Evolutionary conservation across 2,797 vertebrate genomes (phyloP).

Genomic region (Sitta carolinensis): DNA sequence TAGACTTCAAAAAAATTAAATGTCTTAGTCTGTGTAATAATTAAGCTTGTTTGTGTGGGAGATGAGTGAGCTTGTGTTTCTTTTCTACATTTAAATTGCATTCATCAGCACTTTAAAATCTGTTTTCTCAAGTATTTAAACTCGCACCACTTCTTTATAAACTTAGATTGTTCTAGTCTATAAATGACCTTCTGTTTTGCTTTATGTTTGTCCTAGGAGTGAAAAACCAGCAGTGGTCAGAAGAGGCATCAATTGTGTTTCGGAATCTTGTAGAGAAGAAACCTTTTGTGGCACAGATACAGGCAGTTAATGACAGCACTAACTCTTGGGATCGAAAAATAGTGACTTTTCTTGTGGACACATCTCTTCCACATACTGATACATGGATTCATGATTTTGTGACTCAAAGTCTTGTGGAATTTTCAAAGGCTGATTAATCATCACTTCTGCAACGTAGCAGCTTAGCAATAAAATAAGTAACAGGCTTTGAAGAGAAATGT

Average conservation of each 20-base stretch:
- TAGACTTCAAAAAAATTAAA: background rate
- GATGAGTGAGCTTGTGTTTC: background rate
- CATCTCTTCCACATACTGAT: slow-evolving; percentile 82
- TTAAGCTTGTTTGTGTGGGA: background rate
- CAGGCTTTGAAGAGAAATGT: slow-evolving; percentile 53
- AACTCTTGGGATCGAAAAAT: slow-evolving; percentile 82
- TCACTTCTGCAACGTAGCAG: slow-evolving; percentile 52
- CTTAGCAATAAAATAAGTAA: slow-evolving; percentile 70
- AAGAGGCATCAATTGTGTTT: slow-evolving; percentile 91
- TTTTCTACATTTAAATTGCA: background rate
- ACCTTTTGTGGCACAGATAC: slow-evolving; percentile 88
- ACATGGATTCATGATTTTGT: slow-evolving; percentile 93
- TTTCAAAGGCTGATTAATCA: slow-evolving; percentile 74
- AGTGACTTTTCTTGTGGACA: slow-evolving; percentile 91
- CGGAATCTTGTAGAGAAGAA: slow-evolving; percentile 91
- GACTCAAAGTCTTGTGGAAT: slow-evolving; percentile 78
- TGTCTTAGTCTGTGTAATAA: background rate
- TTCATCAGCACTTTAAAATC: background rate
- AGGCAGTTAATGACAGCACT: slow-evolving; percentile 77
- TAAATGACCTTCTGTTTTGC: slow-evolving; percentile 1
- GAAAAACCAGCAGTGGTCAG: slow-evolving; percentile 84
- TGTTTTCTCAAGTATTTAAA: background rate
- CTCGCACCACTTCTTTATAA: background rate
- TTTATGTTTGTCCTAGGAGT: slow-evolving; percentile 79
- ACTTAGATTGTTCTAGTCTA: background rate